These are phyloP conservation scores for Mirounga angustirostris DNA, from an alignment of 2,113 vertebrate species.

Conservation along the genomic window DNA sequence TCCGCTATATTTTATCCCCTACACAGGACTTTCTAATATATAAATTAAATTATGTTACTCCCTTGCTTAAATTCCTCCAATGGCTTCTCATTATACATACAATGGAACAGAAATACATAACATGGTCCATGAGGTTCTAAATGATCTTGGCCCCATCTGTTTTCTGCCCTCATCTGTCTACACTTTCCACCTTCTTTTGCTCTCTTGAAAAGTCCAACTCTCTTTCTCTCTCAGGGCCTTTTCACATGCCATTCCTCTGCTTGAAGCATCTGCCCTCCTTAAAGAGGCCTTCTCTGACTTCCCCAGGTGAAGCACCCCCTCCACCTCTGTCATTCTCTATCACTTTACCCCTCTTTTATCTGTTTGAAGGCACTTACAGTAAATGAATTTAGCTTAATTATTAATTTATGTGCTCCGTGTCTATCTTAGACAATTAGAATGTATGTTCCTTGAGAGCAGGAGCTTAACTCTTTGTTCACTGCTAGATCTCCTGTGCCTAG, in stretches of 20 bases:
- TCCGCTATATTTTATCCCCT: neutral
- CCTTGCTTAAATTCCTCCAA: neutral
- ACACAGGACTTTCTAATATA: neutral
- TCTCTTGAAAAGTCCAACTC: neutral
- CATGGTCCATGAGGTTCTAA: neutral
- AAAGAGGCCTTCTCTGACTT: neutral
- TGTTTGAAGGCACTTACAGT: neutral
- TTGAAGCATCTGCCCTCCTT: neutral
- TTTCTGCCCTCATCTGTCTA: neutral
- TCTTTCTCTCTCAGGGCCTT: neutral
- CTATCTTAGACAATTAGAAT: neutral
- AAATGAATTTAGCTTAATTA: conserved; percentile 9
- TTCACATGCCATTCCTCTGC: neutral
- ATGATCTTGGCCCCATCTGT: neutral
- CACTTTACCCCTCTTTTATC: neutral
- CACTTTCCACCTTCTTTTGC: neutral
- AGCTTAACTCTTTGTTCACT: neutral
- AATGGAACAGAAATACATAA: neutral
- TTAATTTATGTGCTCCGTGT: neutral
- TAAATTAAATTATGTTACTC: neutral
- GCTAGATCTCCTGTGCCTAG: neutral
- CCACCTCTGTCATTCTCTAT: neutral
- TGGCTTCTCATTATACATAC: neutral
- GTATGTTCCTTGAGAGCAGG: neutral
- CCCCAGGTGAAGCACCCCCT: neutral